Percentiles rank a stretch among this genome's conserved stretches.
phyloP scores from a whole-genome alignment of 2,888 invertebrate genomes.

The Ichneumoninae sp. region DNA sequence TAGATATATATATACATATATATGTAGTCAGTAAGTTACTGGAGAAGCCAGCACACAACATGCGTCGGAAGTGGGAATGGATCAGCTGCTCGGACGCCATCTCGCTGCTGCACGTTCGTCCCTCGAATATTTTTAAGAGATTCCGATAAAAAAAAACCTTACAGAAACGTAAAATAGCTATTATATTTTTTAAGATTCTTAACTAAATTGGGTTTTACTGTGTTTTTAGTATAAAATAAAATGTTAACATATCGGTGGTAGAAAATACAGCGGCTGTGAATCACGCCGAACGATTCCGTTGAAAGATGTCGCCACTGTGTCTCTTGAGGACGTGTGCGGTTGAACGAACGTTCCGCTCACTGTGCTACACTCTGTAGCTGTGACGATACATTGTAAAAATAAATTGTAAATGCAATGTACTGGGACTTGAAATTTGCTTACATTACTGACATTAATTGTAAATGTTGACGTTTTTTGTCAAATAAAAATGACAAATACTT shows the following conservation, averaged over 20 bases:
- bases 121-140: background rate
- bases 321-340: background rate
- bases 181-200: background rate
- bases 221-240: background rate
- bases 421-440: too few relatives aligned
- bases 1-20: background rate
- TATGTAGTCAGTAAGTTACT: background rate
- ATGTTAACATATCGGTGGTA: background rate
- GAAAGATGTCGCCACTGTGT: conserved; percentile 44
- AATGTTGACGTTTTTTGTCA: too few relatives aligned
- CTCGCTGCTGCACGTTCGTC: background rate
- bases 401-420: too few relatives aligned
- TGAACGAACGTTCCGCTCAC: background rate
- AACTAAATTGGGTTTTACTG: background rate
- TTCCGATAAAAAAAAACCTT: background rate
- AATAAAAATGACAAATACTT: too few relatives aligned
- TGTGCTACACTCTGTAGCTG: background rate
- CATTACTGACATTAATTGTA: too few relatives aligned
- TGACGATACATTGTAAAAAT: background rate
- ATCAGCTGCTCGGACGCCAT: background rate
- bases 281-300: background rate
- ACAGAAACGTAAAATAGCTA: background rate
- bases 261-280: background rate
- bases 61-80: background rate
- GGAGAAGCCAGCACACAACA: background rate